Percentiles rank a stretch among this genome's conserved stretches.
These are phyloP conservation scores for Echinarachnius parma DNA, from an alignment of 53 echinoderm and acorn worm genomes.

Conservation along the genomic window DNA sequence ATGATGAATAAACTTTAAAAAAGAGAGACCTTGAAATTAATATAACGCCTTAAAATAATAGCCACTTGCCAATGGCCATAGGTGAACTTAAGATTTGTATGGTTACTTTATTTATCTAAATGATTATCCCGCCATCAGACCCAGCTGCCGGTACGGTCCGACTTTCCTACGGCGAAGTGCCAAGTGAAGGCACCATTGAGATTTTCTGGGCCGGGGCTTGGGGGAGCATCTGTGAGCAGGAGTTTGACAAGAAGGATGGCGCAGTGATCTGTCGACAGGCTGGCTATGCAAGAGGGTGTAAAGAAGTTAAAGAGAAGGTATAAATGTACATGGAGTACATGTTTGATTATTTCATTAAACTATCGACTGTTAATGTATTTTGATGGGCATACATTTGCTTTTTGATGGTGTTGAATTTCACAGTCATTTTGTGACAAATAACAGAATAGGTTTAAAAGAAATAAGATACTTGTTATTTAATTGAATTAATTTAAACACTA, in stretches of 20 bases:
- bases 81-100: too few species aligned
- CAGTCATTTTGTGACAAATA: too few species aligned
- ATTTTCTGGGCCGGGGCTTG: slow-evolving; percentile 16
- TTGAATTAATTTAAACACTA: too few species aligned
- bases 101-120: neutral
- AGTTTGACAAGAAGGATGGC: slow-evolving; percentile 15
- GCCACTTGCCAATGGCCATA: too few species aligned
- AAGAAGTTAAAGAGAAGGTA: slow-evolving; percentile 11
- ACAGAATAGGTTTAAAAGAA: too few species aligned
- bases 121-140: neutral
- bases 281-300: slow-evolving; percentile 9
- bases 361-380: neutral
- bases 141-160: neutral
- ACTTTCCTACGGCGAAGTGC: neutral
- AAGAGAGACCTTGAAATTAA: too few species aligned
- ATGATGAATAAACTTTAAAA: too few species aligned
- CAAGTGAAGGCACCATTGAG: slow-evolving; percentile 22
- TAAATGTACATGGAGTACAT: neutral
- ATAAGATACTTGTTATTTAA: too few species aligned
- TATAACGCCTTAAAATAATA: too few species aligned
- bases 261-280: slow-evolving; percentile 15
- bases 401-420: neutral
- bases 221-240: slow-evolving; percentile 16
- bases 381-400: neutral
- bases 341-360: too few species aligned